These are phyloP conservation scores for Hassar affinis DNA, from an alignment of 2,113 vertebrate species.

Conservation along the genomic window DNA sequence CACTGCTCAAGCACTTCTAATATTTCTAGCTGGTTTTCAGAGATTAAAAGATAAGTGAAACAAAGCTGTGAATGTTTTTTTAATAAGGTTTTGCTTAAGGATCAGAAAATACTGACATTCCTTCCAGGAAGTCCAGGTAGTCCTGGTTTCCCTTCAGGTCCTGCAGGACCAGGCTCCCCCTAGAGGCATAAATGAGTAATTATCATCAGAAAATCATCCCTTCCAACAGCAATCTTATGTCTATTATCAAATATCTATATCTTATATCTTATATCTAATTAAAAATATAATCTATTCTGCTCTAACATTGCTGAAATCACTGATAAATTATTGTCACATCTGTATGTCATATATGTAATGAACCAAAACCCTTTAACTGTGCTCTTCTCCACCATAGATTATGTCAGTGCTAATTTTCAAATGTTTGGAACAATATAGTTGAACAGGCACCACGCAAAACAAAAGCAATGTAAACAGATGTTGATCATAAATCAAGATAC, in stretches of 20 bases:
- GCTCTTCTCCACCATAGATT: background rate
- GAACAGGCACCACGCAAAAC: background rate
- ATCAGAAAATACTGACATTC: conserved; percentile 59
- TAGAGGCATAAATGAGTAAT: conserved; percentile 52
- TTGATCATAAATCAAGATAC: background rate
- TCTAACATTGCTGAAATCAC: background rate
- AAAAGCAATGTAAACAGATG: background rate
- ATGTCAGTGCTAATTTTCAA: background rate
- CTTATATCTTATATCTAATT: too few species aligned
- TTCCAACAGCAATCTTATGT: background rate
- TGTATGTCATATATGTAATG: background rate
- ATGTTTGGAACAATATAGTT: background rate
- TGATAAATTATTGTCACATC: background rate
- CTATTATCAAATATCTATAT: background rate
- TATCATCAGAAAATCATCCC: background rate
- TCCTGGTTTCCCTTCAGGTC: conserved; percentile 67
- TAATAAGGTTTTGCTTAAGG: background rate
- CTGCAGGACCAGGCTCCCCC: conserved; percentile 69
- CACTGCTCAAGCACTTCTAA: background rate
- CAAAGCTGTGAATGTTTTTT: background rate
- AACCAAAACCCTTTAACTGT: background rate
- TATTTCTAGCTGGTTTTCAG: background rate
- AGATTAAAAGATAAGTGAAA: background rate
- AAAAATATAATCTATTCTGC: too few species aligned
- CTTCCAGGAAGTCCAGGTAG: conserved; percentile 61